Percentiles rank a stretch among this genome's conserved stretches.
These are phyloP conservation scores for Antheraea yamamai DNA, from an alignment of 2,888 invertebrate species.

Conservation along the genomic window DNA sequence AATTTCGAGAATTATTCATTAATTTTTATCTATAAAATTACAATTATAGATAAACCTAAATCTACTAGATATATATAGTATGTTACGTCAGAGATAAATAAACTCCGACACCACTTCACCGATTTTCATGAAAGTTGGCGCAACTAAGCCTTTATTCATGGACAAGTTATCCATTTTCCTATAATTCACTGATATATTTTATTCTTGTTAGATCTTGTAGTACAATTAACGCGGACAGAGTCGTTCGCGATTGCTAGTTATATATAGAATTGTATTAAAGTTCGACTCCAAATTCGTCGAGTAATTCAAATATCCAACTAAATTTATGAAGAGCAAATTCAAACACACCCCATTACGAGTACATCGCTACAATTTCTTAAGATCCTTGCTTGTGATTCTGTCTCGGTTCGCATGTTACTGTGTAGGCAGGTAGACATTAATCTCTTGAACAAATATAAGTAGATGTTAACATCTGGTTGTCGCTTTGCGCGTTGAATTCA, in stretches of 20 bases:
- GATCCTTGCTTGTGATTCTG: conserved; percentile 25
- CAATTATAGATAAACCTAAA: no score
- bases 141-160: no score
- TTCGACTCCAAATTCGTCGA: background rate
- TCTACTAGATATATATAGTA: no score
- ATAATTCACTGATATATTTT: no score
- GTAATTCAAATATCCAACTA: background rate
- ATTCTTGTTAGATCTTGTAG: no score
- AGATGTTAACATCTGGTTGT: conserved; percentile 48
- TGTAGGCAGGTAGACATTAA: conserved; percentile 60
- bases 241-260: no score
- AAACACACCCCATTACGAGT: background rate
- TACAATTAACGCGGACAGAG: no score
- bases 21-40: background rate
- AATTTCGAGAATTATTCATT: background rate
- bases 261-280: background rate
- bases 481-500: conserved; percentile 17
- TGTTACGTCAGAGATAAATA: no score
- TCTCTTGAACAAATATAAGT: conserved; percentile 63
- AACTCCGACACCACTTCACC: no score
- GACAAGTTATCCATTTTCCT: no score
- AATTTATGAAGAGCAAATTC: conserved; percentile 12
- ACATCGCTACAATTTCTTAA: conserved; percentile 13
- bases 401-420: conserved; percentile 41
- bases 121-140: no score